Base-by-base conservation (phyloP, 2,888 invertebrate genomes). In the Pyrrhosoma nymphula region DNA sequence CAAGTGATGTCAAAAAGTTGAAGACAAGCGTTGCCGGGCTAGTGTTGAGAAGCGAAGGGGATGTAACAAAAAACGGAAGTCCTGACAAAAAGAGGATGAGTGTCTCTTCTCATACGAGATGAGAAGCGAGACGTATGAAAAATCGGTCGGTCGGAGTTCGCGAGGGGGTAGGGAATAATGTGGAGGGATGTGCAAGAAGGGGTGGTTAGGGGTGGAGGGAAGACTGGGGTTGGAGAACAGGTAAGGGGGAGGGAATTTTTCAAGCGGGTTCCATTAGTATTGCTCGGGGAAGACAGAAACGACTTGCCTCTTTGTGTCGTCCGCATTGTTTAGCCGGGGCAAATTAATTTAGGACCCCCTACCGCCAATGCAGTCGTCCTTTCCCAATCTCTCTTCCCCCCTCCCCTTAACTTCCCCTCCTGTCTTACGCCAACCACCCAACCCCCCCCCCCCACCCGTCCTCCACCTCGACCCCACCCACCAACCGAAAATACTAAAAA, bases 321-420 rank as follows among this genome's bases (percentile, higher is more conserved):
- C 69, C 93, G 93, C 69, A 93, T 93, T 93, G 93, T 93, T 93
- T 93, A 93, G 93, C 93, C 69, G 69, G 69, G 69, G 93, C 93
- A 93, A 93, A 93, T 93, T 93, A 93, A 93, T 93, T 93, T 93
- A 93, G 93, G 93, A n/a, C 69, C 69, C 93, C 93, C 93, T n/a
- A 35, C 82, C 82, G 82, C 82, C 82, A 35, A 35, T 82, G 82
- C 16, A 35, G 30, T 82, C 82, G 12, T 82, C 10, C 82, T 18
- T 14, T 26, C 82, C 16, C 82, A 35, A 16, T 35, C 82, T 82
- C 82, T n/a, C 69, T 23, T 56, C 56, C 56, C 56, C 10, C 26
- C 69, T n/a, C n/a, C 69, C 26, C 69, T n/a, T 6, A 26, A 26
- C 60, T 20, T 60, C 60, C 60, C 60, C 60, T 60, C 60, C 18